Evolutionary conservation across 2,797 vertebrate species (phyloP).

Genomic region (Danio kyathit): DNA sequence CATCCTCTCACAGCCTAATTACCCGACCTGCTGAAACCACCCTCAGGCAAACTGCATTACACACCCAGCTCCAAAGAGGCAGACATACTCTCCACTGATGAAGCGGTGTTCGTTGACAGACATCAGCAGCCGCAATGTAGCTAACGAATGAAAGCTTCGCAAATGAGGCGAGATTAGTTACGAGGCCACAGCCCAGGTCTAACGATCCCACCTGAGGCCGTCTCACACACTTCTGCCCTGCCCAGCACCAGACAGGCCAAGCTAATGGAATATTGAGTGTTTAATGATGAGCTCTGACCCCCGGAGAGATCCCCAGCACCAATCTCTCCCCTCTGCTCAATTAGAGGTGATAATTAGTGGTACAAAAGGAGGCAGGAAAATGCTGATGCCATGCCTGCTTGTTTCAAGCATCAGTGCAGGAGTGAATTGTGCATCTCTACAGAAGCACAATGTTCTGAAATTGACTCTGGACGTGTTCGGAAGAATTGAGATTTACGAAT

Average conservation of each 20-base stretch:
- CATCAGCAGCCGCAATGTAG: not conserved
- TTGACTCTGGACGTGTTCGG: not conserved
- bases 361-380: conserved; percentile 51
- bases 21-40: conserved; percentile 31
- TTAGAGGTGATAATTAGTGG: conserved; percentile 60
- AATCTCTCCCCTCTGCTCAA: conserved; percentile 49
- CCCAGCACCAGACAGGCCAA: conserved; percentile 29
- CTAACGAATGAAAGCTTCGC: conserved; percentile 28
- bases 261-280: conserved; percentile 53
- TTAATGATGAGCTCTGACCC: conserved; percentile 49
- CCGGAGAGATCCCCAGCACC: conserved; percentile 18
- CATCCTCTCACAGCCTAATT: conserved; percentile 32
- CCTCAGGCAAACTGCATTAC: conserved; percentile 11
- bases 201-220: conserved; percentile 60
- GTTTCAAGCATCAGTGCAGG: conserved; percentile 24
- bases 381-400: conserved; percentile 40
- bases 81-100: not conserved
- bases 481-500: not conserved
- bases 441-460: not conserved
- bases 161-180: conserved; percentile 40
- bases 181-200: conserved; percentile 30
- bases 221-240: conserved; percentile 45
- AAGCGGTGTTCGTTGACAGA: conserved; percentile 16
- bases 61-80: conserved; percentile 15
- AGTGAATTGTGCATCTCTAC: conserved; percentile 22